Conservation (phyloP, 2,113 vertebrate genomes). For the Alces alces region DNA sequence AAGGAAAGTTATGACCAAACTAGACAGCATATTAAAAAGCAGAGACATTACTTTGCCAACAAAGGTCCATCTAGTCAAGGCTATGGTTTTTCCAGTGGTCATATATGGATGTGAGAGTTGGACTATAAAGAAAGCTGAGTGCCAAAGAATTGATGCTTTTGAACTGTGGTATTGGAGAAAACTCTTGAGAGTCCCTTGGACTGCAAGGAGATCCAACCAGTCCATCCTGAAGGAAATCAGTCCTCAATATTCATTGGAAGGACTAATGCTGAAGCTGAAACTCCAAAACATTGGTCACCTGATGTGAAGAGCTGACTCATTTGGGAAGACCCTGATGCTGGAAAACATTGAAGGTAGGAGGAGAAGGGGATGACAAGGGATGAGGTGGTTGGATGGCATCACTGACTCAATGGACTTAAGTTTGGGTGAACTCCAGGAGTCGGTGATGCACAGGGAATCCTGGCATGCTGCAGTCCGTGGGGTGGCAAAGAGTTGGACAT, state of each 20-base stretch:
- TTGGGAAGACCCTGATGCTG: not conserved
- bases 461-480: not conserved
- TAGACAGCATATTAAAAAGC: not conserved
- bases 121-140: not conserved
- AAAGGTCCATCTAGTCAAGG: not conserved
- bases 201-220: not conserved
- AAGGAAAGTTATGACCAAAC: not conserved
- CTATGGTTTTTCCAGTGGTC: not conserved
- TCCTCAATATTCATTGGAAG: not conserved
- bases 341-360: not conserved
- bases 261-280: not conserved
- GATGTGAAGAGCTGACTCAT: not conserved
- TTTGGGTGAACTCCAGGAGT: not conserved
- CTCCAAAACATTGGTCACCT: not conserved
- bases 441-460: not conserved
- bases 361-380: not conserved
- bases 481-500: not conserved
- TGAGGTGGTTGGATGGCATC: not conserved
- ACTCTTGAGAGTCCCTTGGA: not conserved
- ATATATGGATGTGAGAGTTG: not conserved
- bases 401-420: fast-evolving
- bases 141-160: not conserved
- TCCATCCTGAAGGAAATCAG: not conserved
- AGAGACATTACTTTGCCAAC: not conserved
- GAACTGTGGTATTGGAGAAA: not conserved